These are phyloP conservation scores for Cyphomyrus discorhynchus DNA, from an alignment of 2,113 vertebrate species.

Conservation along the genomic window DNA sequence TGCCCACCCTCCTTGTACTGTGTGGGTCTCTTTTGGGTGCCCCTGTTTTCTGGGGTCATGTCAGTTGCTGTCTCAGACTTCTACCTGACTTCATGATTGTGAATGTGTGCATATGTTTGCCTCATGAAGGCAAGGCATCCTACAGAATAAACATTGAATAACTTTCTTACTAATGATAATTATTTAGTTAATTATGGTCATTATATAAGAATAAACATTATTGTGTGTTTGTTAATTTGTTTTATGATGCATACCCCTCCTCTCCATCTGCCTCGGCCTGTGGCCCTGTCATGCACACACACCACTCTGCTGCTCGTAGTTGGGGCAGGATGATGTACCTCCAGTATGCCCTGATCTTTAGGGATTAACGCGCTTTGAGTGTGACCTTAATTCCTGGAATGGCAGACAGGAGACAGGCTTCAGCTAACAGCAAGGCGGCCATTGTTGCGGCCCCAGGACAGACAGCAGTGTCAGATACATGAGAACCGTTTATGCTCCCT, in stretches of 20 bases:
- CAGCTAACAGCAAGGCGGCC: conserved; percentile 34
- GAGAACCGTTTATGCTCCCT: background rate
- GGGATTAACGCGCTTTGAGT: conserved; percentile 3
- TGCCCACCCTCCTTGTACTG: background rate
- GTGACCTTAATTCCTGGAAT: conserved; percentile 56
- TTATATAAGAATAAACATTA: background rate
- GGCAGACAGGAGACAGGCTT: conserved; percentile 14
- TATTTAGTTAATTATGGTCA: background rate
- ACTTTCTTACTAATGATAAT: background rate
- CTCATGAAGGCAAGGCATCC: background rate
- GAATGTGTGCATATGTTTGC: background rate
- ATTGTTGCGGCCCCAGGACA: conserved; percentile 35
- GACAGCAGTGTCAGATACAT: conserved; percentile 3
- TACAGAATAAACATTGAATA: background rate
- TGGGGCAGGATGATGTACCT: background rate
- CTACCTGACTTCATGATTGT: background rate
- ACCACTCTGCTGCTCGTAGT: conserved; percentile 25
- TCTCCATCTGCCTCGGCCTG: background rate
- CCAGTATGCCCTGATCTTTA: background rate
- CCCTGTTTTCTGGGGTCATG: background rate
- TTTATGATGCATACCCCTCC: background rate
- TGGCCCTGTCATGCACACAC: background rate
- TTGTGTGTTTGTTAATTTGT: background rate
- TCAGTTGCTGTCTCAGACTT: background rate
- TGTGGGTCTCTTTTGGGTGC: background rate